A percentile compares a stretch with the other conserved stretches of the same genome.
Evolutionary conservation across 2,888 invertebrate species (phyloP).

Genomic region (Onthophagus sagittarius): DNA sequence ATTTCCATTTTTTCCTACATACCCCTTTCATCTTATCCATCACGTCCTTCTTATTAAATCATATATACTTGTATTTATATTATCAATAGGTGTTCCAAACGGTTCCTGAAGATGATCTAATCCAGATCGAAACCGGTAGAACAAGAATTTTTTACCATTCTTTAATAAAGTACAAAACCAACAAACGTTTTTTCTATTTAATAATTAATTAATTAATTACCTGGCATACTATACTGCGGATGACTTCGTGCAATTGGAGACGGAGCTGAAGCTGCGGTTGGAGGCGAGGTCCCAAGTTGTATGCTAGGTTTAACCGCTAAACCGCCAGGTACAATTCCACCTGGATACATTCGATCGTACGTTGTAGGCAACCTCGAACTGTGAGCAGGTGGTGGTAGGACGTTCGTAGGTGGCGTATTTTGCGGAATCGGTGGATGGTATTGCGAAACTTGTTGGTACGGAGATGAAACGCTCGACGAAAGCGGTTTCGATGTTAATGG

Average conservation of each 20-base stretch:
- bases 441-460: conserved; percentile 48
- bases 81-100: too few species aligned
- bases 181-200: too few species aligned
- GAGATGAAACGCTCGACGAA: conserved; percentile 49
- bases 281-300: conserved; percentile 53
- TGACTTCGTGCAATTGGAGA: conserved; percentile 48
- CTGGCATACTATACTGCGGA: conserved; percentile 49
- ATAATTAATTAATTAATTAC: not conserved
- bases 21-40: too few species aligned
- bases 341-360: conserved; percentile 39
- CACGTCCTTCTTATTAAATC: too few species aligned
- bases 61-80: too few species aligned
- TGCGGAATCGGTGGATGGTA: conserved; percentile 48
- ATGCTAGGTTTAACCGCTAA: conserved; percentile 43
- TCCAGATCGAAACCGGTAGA: too few species aligned
- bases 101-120: too few species aligned
- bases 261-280: conserved; percentile 48
- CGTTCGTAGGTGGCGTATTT: conserved; percentile 42
- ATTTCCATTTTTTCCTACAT: too few species aligned
- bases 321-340: conserved; percentile 40
- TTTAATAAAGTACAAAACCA: too few species aligned
- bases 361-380: conserved; percentile 40
- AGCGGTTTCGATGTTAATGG: conserved; percentile 57
- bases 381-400: conserved; percentile 58
- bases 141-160: too few species aligned